Conservation (phyloP, 2,888 invertebrate species). For the Lasioglossum leucozonium region DNA sequence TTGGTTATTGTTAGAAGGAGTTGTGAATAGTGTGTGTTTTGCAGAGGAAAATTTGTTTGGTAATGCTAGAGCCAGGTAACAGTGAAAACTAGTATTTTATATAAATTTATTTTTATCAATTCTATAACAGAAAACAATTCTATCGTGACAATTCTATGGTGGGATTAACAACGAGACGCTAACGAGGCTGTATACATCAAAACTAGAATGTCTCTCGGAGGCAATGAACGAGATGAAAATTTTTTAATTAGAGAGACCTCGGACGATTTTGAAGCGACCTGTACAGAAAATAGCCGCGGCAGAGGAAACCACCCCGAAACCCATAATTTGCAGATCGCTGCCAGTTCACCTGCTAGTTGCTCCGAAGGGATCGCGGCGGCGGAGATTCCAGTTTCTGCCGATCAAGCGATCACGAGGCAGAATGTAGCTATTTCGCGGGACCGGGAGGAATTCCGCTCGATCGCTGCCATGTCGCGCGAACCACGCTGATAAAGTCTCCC, state of each 20-base stretch:
- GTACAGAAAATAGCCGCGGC: neutral
- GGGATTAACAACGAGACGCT: neutral
- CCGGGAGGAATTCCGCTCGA: neutral
- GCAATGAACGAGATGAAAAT: neutral
- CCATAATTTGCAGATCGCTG: neutral
- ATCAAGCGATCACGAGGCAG: neutral
- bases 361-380: neutral
- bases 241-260: neutral
- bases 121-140: no score
- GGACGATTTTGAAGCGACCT: neutral
- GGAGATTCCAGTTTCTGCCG: neutral
- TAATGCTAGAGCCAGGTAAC: no score
- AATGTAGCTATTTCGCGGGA: neutral
- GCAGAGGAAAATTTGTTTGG: no score
- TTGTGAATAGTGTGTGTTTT: no score
- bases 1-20: no score
- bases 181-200: neutral
- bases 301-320: neutral
- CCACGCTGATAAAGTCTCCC: neutral
- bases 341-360: neutral
- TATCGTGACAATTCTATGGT: no score
- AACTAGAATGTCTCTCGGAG: neutral
- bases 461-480: slow-evolving; percentile 7
- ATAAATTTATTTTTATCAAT: no score
- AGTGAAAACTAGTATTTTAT: no score